Conservation (phyloP, 1,140 invertebrate species). For the Aphidius gifuensis region DNA sequence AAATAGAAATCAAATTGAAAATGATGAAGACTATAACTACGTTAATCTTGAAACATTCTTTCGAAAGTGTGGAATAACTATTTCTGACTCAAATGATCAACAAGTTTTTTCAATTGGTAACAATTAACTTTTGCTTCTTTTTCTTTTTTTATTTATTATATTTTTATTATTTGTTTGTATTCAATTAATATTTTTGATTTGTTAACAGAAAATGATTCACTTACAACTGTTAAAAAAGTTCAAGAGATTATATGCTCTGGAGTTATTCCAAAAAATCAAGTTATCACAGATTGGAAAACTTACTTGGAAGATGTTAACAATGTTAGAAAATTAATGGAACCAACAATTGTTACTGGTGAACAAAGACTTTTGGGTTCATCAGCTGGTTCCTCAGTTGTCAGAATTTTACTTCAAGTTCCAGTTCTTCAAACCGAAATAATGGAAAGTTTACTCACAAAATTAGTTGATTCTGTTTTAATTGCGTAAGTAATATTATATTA, state of each 20-base stretch:
- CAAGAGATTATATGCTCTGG: conserved; percentile 31
- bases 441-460: conserved; percentile 36
- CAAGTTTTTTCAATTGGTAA: too few species aligned
- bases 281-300: conserved; percentile 38
- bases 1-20: too few species aligned
- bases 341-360: conserved; percentile 31
- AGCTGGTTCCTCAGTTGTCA: conserved; percentile 37
- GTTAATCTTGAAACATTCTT: too few species aligned
- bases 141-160: too few species aligned
- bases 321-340: conserved; percentile 40
- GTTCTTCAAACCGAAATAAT: conserved; percentile 41
- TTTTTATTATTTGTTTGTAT: too few species aligned
- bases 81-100: too few species aligned
- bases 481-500: conserved; percentile 32
- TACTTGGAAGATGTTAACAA: conserved; percentile 39
- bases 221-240: conserved; percentile 36
- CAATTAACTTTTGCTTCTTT: too few species aligned
- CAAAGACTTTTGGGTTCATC: conserved; percentile 23
- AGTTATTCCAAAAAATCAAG: conserved; percentile 29
- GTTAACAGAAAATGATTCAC: conserved; percentile 34
- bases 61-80: too few species aligned
- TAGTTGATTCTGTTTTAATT: conserved; percentile 43
- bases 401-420: conserved; percentile 44
- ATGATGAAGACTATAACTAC: too few species aligned
- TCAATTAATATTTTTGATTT: not conserved